Base-by-base conservation (phyloP, 2,113 vertebrate species). In the Trichomycterus rosablanca region DNA sequence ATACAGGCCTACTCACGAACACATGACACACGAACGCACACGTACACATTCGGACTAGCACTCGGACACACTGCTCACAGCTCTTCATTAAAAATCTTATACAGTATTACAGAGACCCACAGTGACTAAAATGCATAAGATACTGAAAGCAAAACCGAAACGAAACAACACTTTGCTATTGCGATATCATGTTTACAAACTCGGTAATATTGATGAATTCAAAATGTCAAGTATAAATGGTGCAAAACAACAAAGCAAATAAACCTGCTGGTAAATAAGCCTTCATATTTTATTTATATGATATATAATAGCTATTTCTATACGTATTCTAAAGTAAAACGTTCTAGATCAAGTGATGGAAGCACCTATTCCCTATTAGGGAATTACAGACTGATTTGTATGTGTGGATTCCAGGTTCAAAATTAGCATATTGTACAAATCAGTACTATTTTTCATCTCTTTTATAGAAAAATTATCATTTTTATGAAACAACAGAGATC, bases 101-200 rank as follows among this genome's bases (percentile, higher is more conserved):
- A 74, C 71, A 66, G 71, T 70, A 70, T 69, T 67, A 61, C 58
- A 66, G 56, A 53, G 48, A 58, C 66, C 67, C 56, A 73, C 57
- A 73, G 66, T 69, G 71, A 73, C 71, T 74, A 74, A 66, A 70
- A 60, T 70, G 67, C 53, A 57, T 26, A 53, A 67, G 54, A 48
- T 67, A 70, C 44, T 67, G 23, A 55, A 67, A 60, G 63, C 53
- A 50, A 55, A 70, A 53, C 23, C 20, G 60, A 62, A 65, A 53
- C 2, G 45, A 23, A 34, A 35, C 43, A 48, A 35, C 14, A 48
- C 11, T 59, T 65, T 46, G 35, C 16, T 57, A 52, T 34, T 61
- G 56, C 43, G 16, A 60, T 51, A 67, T 56, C 16, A 46, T 48
- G 71, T 68, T 66, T 73, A 69, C 55, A 70, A 50, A 59, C 67